These are phyloP conservation scores for Ptychadena robeensis DNA, from an alignment of 2,797 vertebrate species.

Conservation along the genomic window DNA sequence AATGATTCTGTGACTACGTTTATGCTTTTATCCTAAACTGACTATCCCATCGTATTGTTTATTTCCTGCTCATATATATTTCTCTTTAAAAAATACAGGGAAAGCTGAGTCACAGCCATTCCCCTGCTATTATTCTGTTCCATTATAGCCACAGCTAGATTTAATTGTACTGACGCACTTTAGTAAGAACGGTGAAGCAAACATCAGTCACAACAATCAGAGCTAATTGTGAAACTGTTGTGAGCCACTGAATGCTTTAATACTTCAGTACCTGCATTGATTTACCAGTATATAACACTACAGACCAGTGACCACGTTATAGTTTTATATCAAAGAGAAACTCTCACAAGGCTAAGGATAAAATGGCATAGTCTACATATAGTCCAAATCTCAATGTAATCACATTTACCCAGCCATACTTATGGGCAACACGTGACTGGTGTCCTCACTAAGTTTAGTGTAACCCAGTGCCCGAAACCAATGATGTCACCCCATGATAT, in stretches of 20 bases:
- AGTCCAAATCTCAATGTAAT: too few species aligned
- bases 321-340: too few species aligned
- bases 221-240: conserved; percentile 10
- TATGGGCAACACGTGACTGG: too few species aligned
- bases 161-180: conserved; percentile 24
- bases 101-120: conserved; percentile 25
- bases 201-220: conserved; percentile 8
- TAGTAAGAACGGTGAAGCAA: conserved; percentile 12
- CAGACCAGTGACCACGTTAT: conserved; percentile 1
- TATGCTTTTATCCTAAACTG: background rate
- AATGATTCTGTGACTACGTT: background rate
- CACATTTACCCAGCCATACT: too few species aligned
- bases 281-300: conserved; percentile 1
- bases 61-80: conserved; percentile 10
- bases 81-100: background rate
- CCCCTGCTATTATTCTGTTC: background rate
- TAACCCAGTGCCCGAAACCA: too few species aligned
- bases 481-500: too few species aligned
- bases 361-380: too few species aligned
- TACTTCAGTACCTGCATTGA: conserved; percentile 3
- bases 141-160: conserved; percentile 23
- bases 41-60: conserved; percentile 5
- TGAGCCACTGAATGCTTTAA: conserved; percentile 6
- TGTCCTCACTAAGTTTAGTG: too few species aligned
- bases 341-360: too few species aligned